A percentile compares a stretch with the other conserved stretches of the same genome.
phyloP scores from a whole-genome alignment of 1,140 invertebrate genomes.

The Pseudomyrmex concolor region DNA sequence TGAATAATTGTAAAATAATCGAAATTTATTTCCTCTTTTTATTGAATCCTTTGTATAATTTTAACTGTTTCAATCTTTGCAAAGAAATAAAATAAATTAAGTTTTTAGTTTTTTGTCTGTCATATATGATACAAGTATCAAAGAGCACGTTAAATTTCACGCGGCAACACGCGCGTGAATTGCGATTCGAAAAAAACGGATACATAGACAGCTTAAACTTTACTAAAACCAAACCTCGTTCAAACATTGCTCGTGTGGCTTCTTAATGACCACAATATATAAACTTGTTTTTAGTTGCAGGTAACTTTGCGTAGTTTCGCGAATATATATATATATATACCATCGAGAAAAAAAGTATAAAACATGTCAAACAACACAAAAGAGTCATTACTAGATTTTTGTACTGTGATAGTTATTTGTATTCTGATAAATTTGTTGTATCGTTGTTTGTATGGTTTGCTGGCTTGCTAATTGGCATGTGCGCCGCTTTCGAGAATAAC shows the following conservation, averaged over 20 bases:
- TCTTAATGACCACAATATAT: conserved; percentile 32
- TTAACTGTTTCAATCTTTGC: background rate
- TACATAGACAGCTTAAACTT: background rate
- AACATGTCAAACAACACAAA: background rate
- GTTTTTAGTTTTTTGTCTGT: conserved; percentile 6
- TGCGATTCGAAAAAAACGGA: background rate
- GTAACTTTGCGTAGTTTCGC: background rate
- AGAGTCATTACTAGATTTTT: conserved; percentile 11
- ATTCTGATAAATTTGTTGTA: background rate
- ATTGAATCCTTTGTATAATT: no score
- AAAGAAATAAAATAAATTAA: background rate
- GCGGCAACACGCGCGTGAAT: background rate
- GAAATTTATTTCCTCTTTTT: background rate
- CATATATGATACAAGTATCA: background rate
- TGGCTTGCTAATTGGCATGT: conserved; percentile 36
- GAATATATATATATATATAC: background rate
- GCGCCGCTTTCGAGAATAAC: background rate
- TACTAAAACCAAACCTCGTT: conserved; percentile 5
- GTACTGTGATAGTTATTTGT: background rate
- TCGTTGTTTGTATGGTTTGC: background rate
- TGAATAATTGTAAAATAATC: no score
- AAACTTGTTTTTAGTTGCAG: conserved; percentile 2
- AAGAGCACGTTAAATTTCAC: background rate
- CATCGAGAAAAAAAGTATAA: background rate
- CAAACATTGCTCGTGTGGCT: conserved; percentile 9